Conservation (phyloP, 2,888 invertebrate genomes). For the Uropetala carovei region DNA sequence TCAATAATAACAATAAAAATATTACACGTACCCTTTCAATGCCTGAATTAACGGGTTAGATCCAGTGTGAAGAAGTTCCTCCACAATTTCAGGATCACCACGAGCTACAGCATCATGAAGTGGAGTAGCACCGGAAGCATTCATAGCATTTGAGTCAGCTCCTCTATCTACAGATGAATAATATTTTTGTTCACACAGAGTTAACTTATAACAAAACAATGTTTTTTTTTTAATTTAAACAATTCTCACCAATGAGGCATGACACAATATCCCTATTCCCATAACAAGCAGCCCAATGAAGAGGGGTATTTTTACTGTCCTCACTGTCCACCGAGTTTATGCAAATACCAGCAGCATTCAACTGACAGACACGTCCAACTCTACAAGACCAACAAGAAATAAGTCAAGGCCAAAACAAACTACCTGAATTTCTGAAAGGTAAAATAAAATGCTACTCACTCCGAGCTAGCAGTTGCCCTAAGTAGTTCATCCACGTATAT, state of each 20-base stretch:
- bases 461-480: slow-evolving; percentile 79
- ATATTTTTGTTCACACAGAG: not conserved
- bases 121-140: slow-evolving; percentile 79
- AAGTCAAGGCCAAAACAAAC: slow-evolving; percentile 61
- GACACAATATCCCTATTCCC: slow-evolving; percentile 78
- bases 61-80: slow-evolving; percentile 77
- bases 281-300: slow-evolving; percentile 82
- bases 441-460: slow-evolving; percentile 75
- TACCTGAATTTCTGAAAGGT: slow-evolving; percentile 51
- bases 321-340: slow-evolving; percentile 80
- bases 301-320: slow-evolving; percentile 79
- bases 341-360: slow-evolving; percentile 79
- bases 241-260: slow-evolving; percentile 77
- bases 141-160: slow-evolving; percentile 78
- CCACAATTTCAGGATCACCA: slow-evolving; percentile 77
- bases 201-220: not conserved
- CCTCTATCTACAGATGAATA: slow-evolving; percentile 75
- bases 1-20: not conserved
- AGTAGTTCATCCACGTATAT: slow-evolving; percentile 80
- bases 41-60: slow-evolving; percentile 78
- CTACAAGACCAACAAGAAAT: slow-evolving; percentile 72
- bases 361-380: slow-evolving; percentile 77
- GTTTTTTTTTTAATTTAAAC: not conserved
- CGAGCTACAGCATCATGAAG: slow-evolving; percentile 80
- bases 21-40: slow-evolving; percentile 74